Evolutionary conservation across 92 coral and sea anemone genomes (phyloP), one percentile per base, ranked within the genome.

Genomic region (Parazoanthus swiftii): DNA sequence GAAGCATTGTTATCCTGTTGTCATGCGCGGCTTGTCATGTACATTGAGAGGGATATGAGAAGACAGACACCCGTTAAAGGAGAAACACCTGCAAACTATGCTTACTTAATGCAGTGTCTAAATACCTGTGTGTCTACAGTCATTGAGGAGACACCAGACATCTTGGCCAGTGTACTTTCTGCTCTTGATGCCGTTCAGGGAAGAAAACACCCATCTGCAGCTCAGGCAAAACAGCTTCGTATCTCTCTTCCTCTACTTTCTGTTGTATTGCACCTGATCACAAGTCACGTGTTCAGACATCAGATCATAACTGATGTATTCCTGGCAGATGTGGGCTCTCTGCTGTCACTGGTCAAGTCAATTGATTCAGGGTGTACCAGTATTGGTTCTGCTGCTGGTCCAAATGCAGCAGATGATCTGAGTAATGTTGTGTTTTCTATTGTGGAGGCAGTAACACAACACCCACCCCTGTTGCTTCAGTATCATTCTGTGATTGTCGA

Each of bases 181-280:
- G 92, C 98, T 8, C 90, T 97, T 75, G 93, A 94, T 36, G 98
- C 97, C 5, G 99, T 97, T 1, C 93, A 93, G 63, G 99, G 99
- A 15, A 88, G 99, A 79, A 91, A 92, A 50, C 99, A 97, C 72
- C 99, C 99, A 23, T 97, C 99, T n/a, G 98, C 99, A 15, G 86
- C 88, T 20, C 99, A 97, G 38, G 93, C 98, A 85, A 97, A 97
- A 81, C 95, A 97, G 85, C 91, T 97, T 35, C 92, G 98, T n/a
- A 86, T 89, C 7, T 92, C 93, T 77, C 94, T 97, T 1, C 99
- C 99, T 10, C 86, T 92, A 78, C 86, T 97, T 35, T 93, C 99
- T 1, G 91, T 97, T 87, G 93, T 97, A 18, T 89, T 97, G n/a
- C 98, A 97, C 59, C 90, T 97, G 2, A 93, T 97, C 70, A 97